These are phyloP conservation scores for Pantala flavescens DNA, from an alignment of 1,140 invertebrate genomes.

Conservation along the genomic window DNA sequence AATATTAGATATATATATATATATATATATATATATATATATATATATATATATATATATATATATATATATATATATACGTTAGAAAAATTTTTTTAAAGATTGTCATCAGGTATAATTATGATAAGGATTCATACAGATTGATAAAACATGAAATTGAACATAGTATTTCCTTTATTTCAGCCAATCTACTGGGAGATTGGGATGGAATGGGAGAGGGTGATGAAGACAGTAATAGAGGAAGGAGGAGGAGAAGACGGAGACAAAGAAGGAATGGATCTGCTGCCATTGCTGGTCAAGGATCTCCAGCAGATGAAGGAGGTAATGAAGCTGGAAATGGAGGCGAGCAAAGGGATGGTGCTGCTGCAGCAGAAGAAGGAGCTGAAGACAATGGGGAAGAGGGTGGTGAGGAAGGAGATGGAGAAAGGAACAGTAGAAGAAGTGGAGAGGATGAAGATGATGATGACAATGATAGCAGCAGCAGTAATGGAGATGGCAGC, in stretches of 20 bases:
- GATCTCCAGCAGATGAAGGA: not conserved
- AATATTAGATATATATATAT: too few relatives aligned
- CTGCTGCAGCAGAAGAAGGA: not conserved
- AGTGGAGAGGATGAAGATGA: not conserved
- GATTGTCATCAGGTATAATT: too few relatives aligned
- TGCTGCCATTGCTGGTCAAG: not conserved
- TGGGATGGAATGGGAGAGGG: not conserved
- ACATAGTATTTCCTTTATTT: not conserved
- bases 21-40: too few relatives aligned
- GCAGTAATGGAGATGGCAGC: not conserved
- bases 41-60: too few relatives aligned
- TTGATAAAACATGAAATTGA: not conserved
- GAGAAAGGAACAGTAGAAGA: not conserved
- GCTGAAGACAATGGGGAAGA: not conserved
- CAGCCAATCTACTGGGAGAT: not conserved
- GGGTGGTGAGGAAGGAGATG: not conserved
- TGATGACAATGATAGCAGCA: not conserved
- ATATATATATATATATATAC: too few relatives aligned
- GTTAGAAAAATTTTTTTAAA: too few relatives aligned
- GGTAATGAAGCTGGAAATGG: not conserved
- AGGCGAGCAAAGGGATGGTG: not conserved
- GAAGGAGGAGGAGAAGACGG: not conserved
- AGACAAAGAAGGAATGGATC: not conserved
- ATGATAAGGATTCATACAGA: not conserved
- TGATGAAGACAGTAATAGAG: not conserved